These are phyloP conservation scores for Portunus trituberculatus DNA, from an alignment of 1,140 invertebrate genomes.

Conservation along the genomic window DNA sequence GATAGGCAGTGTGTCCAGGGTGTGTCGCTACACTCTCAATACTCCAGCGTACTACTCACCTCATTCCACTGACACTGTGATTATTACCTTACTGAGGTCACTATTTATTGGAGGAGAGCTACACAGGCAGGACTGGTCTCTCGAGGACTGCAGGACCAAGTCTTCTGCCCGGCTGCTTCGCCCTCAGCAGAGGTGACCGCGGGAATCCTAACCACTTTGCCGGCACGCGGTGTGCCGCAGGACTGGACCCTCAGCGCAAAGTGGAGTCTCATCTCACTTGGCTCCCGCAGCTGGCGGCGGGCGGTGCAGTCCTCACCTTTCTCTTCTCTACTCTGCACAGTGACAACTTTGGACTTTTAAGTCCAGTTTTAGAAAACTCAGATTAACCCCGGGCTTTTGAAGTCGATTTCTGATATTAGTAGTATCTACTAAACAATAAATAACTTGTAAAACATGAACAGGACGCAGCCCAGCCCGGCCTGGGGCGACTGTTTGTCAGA, in stretches of 20 bases:
- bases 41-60: conserved; percentile 71
- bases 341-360: conserved; percentile 65
- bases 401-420: conserved; percentile 75
- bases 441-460: conserved; percentile 71
- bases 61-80: conserved; percentile 76
- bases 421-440: conserved; percentile 76
- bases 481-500: conserved; percentile 48
- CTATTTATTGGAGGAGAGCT: conserved; percentile 72
- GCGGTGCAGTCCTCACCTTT: conserved; percentile 57
- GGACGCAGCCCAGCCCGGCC: conserved; percentile 44
- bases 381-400: conserved; percentile 74
- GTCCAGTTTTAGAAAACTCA: conserved; percentile 67
- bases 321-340: conserved; percentile 65
- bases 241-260: conserved; percentile 43
- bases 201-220: conserved; percentile 26
- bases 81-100: conserved; percentile 72
- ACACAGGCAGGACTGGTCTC: conserved; percentile 59
- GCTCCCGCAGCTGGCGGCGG: conserved; percentile 32
- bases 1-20: conserved; percentile 74
- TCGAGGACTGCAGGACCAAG: conserved; percentile 68
- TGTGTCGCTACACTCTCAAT: conserved; percentile 64
- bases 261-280: conserved; percentile 50
- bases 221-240: not conserved
- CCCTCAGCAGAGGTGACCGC: conserved; percentile 36
- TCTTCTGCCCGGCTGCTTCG: conserved; percentile 45